A percentile compares a stretch with the other conserved stretches of the same genome.
phyloP scores from a whole-genome alignment of 2,113 vertebrate species.

The Spilogale gracilis region DNA sequence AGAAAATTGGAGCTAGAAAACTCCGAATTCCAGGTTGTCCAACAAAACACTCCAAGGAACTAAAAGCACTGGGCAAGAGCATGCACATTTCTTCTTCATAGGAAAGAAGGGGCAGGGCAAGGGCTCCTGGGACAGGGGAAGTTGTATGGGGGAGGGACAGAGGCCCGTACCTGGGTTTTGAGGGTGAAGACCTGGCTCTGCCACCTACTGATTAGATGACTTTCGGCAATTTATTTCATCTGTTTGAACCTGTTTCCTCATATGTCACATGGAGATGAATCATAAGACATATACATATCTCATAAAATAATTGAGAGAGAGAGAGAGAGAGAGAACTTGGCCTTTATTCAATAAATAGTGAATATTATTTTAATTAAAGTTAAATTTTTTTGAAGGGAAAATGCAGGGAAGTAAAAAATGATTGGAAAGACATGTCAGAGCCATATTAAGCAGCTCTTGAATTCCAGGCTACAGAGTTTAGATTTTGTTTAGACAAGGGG shows the following conservation, averaged over 20 bases:
- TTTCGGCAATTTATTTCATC: neutral
- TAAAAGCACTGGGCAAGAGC: neutral
- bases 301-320: constrained; percentile 11
- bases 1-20: constrained; percentile 6
- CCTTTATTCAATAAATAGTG: neutral
- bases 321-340: neutral
- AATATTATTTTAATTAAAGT: constrained; percentile 34
- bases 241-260: neutral
- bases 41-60: neutral
- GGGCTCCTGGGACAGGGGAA: neutral
- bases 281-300: neutral
- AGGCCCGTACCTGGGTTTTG: neutral
- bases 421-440: neutral
- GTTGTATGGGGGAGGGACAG: neutral
- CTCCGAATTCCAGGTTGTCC: neutral
- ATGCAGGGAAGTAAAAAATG: neutral
- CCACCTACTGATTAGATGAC: neutral
- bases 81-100: neutral
- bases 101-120: neutral
- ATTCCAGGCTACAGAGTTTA: neutral
- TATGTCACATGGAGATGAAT: neutral
- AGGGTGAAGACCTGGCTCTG: neutral
- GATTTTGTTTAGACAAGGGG: constrained; percentile 15
- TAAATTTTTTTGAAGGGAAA: constrained; percentile 1
- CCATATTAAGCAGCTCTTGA: neutral